These are phyloP conservation scores for Ptilodon capucinus DNA, from an alignment of 2,888 invertebrate species.

Conservation along the genomic window DNA sequence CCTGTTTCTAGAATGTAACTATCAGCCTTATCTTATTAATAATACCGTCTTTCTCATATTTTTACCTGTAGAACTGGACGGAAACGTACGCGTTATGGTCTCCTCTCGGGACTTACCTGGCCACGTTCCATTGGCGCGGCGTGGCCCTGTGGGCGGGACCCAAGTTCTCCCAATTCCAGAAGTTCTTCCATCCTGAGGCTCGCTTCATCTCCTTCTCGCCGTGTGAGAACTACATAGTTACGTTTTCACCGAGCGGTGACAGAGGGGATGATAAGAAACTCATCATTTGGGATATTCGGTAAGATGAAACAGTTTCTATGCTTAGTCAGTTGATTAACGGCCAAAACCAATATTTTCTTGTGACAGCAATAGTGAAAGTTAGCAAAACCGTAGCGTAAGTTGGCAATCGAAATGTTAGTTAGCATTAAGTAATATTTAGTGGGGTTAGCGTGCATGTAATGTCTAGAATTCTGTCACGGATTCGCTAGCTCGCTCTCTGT, in stretches of 20 bases:
- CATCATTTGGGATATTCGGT: slow-evolving; percentile 98
- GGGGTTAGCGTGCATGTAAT: too few relatives aligned
- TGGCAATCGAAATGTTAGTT: too few relatives aligned
- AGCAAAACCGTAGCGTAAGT: too few relatives aligned
- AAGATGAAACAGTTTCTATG: too few relatives aligned
- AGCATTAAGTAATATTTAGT: too few relatives aligned
- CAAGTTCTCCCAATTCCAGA: slow-evolving; percentile 94
- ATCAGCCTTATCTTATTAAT: neutral
- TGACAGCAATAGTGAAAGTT: too few relatives aligned
- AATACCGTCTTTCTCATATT: slow-evolving; percentile 2
- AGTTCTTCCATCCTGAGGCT: slow-evolving; percentile 94
- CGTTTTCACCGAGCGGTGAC: slow-evolving; percentile 93
- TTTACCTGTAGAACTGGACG: slow-evolving; percentile 90
- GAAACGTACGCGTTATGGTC: slow-evolving; percentile 99
- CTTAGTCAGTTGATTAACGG: too few relatives aligned
- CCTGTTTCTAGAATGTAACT: too few relatives aligned
- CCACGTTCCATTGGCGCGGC: slow-evolving; percentile 97
- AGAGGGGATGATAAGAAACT: slow-evolving; percentile 90
- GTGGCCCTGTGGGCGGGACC: slow-evolving; percentile 99
- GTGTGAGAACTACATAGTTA: slow-evolving; percentile 97
- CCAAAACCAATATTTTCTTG: too few relatives aligned
- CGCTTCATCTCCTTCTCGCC: slow-evolving; percentile 99
- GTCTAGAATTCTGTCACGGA: too few relatives aligned
- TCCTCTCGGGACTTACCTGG: slow-evolving; percentile 96
- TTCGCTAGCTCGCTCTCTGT: too few relatives aligned